A percentile compares a stretch with the other conserved stretches of the same genome.
Conservation (phyloP, 2,797 vertebrate species). For the Caiman crocodilus region DNA sequence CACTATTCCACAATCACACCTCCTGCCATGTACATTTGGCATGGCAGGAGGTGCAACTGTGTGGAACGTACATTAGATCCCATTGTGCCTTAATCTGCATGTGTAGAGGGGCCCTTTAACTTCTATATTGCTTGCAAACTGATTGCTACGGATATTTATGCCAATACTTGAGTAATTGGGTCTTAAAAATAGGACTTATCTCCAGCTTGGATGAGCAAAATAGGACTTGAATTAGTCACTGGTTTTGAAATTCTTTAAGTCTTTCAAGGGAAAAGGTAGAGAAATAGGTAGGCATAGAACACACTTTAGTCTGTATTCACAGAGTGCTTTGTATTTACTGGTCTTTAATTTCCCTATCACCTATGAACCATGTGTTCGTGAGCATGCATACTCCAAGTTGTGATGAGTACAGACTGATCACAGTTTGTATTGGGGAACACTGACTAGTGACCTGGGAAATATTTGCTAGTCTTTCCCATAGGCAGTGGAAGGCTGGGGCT, state of each 20-base stretch:
- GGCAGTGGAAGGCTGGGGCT: rapidly evolving
- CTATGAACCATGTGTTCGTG: neutral
- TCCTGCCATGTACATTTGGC: no score
- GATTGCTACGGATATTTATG: neutral
- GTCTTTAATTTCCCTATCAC: neutral
- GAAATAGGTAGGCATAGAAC: rapidly evolving
- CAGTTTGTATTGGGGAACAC: neutral
- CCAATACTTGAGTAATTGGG: neutral
- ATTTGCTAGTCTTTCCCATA: neutral
- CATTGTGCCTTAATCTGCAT: no score
- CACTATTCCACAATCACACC: no score
- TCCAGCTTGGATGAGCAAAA: neutral
- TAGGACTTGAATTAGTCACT: rapidly evolving
- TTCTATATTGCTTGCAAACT: neutral
- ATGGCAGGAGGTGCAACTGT: no score
- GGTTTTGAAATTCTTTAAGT: neutral
- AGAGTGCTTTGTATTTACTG: neutral
- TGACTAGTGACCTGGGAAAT: neutral
- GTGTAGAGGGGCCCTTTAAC: rapidly evolving
- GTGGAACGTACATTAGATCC: no score
- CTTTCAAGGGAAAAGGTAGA: neutral
- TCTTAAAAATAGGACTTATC: neutral
- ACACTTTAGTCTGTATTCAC: neutral
- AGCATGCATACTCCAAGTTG: neutral
- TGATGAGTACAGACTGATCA: neutral